Evolutionary conservation across 2,797 vertebrate species (phyloP), one percentile per base, ranked within the genome.

Genomic region (Pyrocephalus nanus): DNA sequence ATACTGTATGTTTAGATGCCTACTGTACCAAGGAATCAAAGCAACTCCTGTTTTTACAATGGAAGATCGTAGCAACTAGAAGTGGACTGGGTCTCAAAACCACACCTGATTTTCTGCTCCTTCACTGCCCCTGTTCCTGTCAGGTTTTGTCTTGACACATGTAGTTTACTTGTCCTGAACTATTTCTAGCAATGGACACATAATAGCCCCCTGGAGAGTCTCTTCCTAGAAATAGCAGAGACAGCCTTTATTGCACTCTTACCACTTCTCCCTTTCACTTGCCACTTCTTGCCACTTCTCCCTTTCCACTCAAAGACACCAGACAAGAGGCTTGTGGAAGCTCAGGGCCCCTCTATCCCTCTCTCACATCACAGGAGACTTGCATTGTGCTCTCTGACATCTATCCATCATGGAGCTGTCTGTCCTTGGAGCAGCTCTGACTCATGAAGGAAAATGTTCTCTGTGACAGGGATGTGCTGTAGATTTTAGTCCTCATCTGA

Each of bases 221-320:
- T 78, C 34, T 81, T 96, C 58, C 50, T 65, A 65, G 43, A 83
- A 91, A 27, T 53, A 40, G 32, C n/a, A 74, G 71, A 55, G 23
- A 43, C 20, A 60, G 15, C 30, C 53, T 67, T 67, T 42, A 16
- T n/a, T 30, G 57, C 29, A 14, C 17, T 58, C 9, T 27, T 3
- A 0, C 27, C 0, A 0, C 48, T 20, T 38, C 14, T n/a, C n/a
- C 26, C 13, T 79, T 71, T 43, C 3, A 40, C 40, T 40, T 40
- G 40, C 40, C 40, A 40, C 40, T 40, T 58, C 9, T 27, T 3
- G 0, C 27, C 0, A 0, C 48, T 20, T 38, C 14, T n/a, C n/a
- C 26, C 13, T 79, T 71, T 43, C 3, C 51, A 69, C 76, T 57
- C 3, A 1, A 62, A 88, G 50, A 12, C 0, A 0, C 12, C 25